phyloP scores from a whole-genome alignment of 23 tunicate species.

The Oikopleura albicans region DNA sequence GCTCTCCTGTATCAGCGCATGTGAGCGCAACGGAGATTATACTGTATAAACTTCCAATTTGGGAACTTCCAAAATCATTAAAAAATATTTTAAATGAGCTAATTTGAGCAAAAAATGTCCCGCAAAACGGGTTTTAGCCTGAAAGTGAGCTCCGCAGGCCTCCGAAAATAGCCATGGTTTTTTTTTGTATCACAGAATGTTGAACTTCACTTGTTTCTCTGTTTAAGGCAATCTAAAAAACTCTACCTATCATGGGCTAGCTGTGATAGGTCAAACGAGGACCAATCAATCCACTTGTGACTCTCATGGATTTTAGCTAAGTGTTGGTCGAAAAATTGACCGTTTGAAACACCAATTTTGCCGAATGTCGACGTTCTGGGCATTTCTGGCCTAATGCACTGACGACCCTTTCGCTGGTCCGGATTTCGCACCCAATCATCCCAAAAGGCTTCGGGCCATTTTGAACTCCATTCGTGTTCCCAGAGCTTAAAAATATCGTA shows the following conservation, averaged over 20 bases:
- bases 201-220: too few species aligned
- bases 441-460: slow-evolving; percentile 88
- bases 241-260: too few species aligned
- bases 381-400: slow-evolving; percentile 76
- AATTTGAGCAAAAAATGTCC: too few species aligned
- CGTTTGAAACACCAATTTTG: slow-evolving; percentile 57
- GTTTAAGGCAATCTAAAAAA: slow-evolving; percentile 27
- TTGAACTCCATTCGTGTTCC: slow-evolving; percentile 32
- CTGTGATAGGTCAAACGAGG: slow-evolving; percentile 24
- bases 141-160: too few species aligned
- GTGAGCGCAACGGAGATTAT: too few species aligned
- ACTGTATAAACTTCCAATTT: too few species aligned
- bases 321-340: slow-evolving; percentile 74
- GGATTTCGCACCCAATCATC: slow-evolving; percentile 94
- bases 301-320: slow-evolving; percentile 45
- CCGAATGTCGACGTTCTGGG: slow-evolving; percentile 86
- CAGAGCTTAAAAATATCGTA: slow-evolving; percentile 20
- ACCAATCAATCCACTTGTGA: slow-evolving; percentile 32
- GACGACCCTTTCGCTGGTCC: slow-evolving; percentile 34
- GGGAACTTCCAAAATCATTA: too few species aligned
- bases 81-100: too few species aligned
- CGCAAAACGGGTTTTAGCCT: too few species aligned
- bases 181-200: too few species aligned
- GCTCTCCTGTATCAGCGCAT: too few species aligned
- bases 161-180: too few species aligned